These are phyloP conservation scores for Conus canariensis DNA, from an alignment of 2,888 invertebrate species.

Conservation along the genomic window DNA sequence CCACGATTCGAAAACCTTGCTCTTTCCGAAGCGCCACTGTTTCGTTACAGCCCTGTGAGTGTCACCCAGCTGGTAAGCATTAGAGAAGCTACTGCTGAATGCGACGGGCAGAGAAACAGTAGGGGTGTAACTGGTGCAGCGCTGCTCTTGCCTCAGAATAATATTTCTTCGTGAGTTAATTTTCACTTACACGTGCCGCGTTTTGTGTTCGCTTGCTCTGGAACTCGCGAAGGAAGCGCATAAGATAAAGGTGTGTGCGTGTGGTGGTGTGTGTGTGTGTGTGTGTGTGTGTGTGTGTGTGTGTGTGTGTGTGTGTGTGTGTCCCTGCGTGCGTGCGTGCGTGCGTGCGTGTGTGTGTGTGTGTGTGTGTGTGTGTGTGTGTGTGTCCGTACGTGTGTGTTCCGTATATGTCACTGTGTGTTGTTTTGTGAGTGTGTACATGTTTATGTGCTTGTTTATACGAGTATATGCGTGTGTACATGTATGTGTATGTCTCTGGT, in stretches of 20 bases:
- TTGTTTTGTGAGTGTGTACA: too few relatives aligned
- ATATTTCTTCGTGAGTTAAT: conserved; percentile 10
- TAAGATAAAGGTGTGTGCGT: not conserved
- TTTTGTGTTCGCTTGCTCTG: not conserved
- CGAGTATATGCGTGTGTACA: too few relatives aligned
- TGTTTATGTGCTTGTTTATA: too few relatives aligned
- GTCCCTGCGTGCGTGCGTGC: not conserved
- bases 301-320: not conserved
- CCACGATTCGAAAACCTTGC: not conserved
- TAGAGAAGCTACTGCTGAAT: not conserved
- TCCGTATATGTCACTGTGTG: too few relatives aligned
- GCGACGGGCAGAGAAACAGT: conserved; percentile 2
- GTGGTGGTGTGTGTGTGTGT: not conserved
- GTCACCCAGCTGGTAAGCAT: conserved; percentile 19
- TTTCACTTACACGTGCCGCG: conserved; percentile 5
- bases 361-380: not conserved
- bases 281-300: not conserved
- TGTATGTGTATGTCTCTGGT: too few relatives aligned
- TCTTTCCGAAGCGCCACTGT: not conserved
- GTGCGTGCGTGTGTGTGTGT: not conserved
- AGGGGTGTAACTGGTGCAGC: conserved; percentile 2
- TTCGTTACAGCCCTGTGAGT: not conserved
- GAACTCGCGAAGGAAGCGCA: not conserved
- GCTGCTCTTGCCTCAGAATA: not conserved
- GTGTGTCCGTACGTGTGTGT: not conserved